A percentile compares a stretch with the other conserved stretches of the same genome.
Conservation (phyloP, 2,113 vertebrate genomes). For the Callospermophilus lateralis region DNA sequence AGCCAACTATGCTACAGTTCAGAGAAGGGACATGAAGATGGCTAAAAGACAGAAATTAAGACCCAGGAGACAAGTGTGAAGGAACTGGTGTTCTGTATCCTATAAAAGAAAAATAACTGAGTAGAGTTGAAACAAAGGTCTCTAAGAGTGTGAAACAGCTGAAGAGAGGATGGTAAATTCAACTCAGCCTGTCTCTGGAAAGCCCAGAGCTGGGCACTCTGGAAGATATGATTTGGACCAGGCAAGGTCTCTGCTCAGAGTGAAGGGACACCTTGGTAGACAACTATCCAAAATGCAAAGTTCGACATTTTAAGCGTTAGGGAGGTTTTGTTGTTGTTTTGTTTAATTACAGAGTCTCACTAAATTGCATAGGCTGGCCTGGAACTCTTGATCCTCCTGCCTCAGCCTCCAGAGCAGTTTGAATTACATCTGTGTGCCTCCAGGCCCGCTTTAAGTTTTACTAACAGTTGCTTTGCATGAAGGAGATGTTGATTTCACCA, state of each 20-base stretch:
- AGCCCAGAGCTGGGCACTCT: neutral
- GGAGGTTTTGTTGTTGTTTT: no score
- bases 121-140: neutral
- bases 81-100: neutral
- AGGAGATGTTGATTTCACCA: neutral
- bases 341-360: no score
- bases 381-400: no score
- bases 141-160: neutral
- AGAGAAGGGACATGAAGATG: slow-evolving; percentile 25
- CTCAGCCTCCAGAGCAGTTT: no score
- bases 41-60: slow-evolving; percentile 31
- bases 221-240: neutral
- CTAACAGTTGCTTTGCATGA: neutral
- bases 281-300: neutral
- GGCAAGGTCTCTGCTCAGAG: neutral
- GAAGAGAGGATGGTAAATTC: neutral
- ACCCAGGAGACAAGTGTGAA: slow-evolving; percentile 49
- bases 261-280: neutral
- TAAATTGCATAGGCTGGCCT: no score
- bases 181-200: neutral
- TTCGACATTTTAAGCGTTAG: neutral
- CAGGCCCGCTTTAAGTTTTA: no score
- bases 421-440: no score
- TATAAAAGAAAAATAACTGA: neutral
- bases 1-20: neutral